Evolutionary conservation across 2,113 vertebrate species (phyloP).

Genomic region (Onychostruthus taczanowskii): DNA sequence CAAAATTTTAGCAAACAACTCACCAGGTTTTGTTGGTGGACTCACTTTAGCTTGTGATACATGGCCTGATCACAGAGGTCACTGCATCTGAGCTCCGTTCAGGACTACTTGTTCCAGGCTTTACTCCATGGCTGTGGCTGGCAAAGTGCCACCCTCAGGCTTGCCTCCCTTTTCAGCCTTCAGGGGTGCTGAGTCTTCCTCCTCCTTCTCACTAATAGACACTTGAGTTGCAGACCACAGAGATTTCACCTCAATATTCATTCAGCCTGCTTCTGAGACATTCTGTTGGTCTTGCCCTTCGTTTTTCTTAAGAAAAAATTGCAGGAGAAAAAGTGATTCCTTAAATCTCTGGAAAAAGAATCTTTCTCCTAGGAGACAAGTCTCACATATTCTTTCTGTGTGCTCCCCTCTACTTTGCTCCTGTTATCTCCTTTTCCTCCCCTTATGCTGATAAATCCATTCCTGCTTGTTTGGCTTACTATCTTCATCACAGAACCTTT

Average conservation of each 20-base stretch:
- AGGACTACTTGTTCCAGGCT: not conserved
- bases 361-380: not conserved
- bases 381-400: not conserved
- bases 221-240: not conserved
- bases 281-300: not conserved
- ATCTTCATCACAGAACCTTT: not conserved
- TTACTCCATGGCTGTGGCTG: not conserved
- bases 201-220: not conserved
- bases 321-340: not conserved
- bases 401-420: not conserved
- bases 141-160: not conserved
- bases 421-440: not conserved
- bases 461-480: not conserved
- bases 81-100: rapidly evolving
- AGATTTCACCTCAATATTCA: not conserved
- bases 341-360: not conserved
- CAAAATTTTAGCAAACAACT: not conserved
- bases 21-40: not conserved
- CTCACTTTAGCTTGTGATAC: not conserved
- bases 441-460: not conserved
- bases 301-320: not conserved
- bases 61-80: not conserved
- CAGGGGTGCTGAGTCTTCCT: not conserved
- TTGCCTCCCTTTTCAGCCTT: not conserved
- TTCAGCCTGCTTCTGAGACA: not conserved